Conservation (phyloP, 2,113 vertebrate genomes). For the Pica pica region DNA sequence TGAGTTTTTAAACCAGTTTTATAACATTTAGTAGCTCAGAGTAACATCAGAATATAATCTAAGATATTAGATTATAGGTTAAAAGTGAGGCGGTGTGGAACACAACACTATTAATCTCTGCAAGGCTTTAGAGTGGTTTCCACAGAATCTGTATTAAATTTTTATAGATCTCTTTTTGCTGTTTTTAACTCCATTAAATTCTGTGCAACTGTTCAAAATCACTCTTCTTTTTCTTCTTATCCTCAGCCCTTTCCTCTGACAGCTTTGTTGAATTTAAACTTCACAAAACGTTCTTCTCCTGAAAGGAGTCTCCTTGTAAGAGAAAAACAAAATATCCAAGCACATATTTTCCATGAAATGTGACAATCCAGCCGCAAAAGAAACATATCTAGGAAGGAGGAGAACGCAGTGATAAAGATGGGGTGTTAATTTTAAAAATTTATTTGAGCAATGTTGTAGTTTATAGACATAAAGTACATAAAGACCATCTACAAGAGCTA, state of each 20-base stretch:
- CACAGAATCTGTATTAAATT: background rate
- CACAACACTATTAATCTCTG: background rate
- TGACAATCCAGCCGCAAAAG: background rate
- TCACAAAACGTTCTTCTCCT: background rate
- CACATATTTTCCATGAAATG: background rate
- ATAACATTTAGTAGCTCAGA: background rate
- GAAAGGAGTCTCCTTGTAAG: background rate
- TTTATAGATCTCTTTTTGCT: background rate
- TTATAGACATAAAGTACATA: background rate
- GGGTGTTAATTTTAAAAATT: background rate
- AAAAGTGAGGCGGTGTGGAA: background rate
- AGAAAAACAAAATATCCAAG: background rate
- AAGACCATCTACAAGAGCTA: background rate
- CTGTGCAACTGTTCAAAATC: background rate
- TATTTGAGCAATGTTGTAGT: background rate
- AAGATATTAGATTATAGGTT: background rate
- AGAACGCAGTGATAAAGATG: background rate
- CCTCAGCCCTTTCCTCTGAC: background rate
- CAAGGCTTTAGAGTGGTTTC: background rate
- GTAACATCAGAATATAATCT: background rate
- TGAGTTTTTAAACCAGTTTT: background rate
- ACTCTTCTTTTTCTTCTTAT: background rate
- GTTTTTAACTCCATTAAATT: conserved; percentile 16
- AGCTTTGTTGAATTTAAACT: background rate
- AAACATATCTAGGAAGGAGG: background rate